Evolutionary conservation across 2,888 invertebrate species (phyloP).

Genomic region (Hirtodrosophila histrioides): DNA sequence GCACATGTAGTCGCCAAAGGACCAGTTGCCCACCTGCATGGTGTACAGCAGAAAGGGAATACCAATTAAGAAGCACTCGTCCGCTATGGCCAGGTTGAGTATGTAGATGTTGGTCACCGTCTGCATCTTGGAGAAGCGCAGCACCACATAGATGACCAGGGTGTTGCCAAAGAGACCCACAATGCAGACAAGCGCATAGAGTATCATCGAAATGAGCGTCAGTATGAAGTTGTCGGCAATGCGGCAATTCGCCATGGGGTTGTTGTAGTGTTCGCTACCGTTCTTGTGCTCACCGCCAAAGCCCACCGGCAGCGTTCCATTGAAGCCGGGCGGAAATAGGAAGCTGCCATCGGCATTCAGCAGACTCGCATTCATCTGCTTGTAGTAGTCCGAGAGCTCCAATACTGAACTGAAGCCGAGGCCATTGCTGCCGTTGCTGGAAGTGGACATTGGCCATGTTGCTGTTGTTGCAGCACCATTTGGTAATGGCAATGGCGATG

Average conservation of each 20-base stretch:
- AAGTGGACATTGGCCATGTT: conserved; percentile 26
- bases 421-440: conserved; percentile 12
- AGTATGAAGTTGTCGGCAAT: conserved; percentile 86
- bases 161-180: conserved; percentile 95
- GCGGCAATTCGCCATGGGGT: conserved; percentile 82
- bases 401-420: conserved; percentile 32
- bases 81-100: conserved; percentile 96
- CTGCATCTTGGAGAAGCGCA: conserved; percentile 97
- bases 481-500: not conserved
- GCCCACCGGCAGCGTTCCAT: conserved; percentile 45
- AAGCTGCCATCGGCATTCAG: conserved; percentile 12
- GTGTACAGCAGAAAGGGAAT: conserved; percentile 95
- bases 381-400: conserved; percentile 56
- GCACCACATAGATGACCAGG: conserved; percentile 94
- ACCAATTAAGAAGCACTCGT: conserved; percentile 95
- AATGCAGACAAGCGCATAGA: conserved; percentile 93
- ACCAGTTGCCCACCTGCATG: conserved; percentile 90
- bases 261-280: conserved; percentile 43
- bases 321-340: conserved; percentile 41
- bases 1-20: conserved; percentile 94
- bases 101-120: conserved; percentile 98
- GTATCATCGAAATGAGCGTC: conserved; percentile 88
- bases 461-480: conserved; percentile 28
- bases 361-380: conserved; percentile 60
- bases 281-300: conserved; percentile 32